Base-by-base conservation (phyloP, 1,140 invertebrate species). In the Araneus ventricosus region DNA sequence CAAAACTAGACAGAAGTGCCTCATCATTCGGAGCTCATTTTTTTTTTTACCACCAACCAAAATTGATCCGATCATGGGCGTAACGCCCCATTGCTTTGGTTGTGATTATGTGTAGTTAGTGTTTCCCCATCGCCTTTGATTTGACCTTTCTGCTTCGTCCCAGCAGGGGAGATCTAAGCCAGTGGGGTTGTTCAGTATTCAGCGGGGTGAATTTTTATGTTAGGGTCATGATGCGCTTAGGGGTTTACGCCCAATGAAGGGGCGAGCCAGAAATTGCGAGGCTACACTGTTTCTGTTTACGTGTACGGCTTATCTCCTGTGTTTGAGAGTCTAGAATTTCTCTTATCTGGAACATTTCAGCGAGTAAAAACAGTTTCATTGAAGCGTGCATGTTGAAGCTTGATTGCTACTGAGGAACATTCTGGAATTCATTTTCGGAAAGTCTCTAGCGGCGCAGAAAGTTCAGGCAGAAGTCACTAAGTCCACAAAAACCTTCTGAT, bases 121-220 rank as follows among this genome's bases (percentile, higher is more conserved):
- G 70, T 30, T 37, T 79, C 20, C 70, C 34, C 70, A 14, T 27
- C 30, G 89, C 75, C 89, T 82, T 90, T 90, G 30, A 61, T 82
- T 61, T 90, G 75, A 90, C 89, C 89, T 90, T 79, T 89, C 88
- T 79, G 88, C 8, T 24, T 80, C 37, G 27, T 20, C 39, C 59
- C n/a, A 20, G 70, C 70, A 79, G 27, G 27, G 70, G 20, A 34
- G 70, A 37, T 79, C 20, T 82, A 39, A 41, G 24, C 14, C n/a
- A 22, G 41, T 41, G 80, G 41, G 80, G 41, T 45, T 82, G 39
- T 79, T 34, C 70, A 5, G 59, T 75, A 34, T 75, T 75, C 30
- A 37, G 70, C 70, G 70, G 70, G 70, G 70, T 75, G 70, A 75
- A 75, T 30, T 75, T 75, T 34, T 30, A 37, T 75, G 30, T 75